A percentile compares a stretch with the other conserved stretches of the same genome.
Evolutionary conservation across 2,113 vertebrate genomes (phyloP).

Genomic region (Chiloscyllium plagiosum): DNA sequence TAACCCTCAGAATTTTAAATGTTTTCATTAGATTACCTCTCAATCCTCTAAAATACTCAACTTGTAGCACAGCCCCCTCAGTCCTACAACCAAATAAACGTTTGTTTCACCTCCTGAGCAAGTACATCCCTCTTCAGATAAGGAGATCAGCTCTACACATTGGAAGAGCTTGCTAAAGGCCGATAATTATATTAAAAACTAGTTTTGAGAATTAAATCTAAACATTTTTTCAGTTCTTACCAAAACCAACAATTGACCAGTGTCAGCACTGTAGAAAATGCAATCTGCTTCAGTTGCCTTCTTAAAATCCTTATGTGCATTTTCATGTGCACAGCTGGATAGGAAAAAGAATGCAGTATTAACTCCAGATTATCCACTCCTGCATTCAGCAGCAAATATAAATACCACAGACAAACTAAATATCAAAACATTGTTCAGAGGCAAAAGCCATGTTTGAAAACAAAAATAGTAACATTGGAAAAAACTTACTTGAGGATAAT

Average conservation of each 20-base stretch:
- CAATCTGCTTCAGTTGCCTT: conserved; percentile 72
- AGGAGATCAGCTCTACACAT: background rate
- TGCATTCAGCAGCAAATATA: background rate
- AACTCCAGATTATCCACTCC: background rate
- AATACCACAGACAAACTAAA: background rate
- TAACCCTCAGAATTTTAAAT: background rate
- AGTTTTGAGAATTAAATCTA: background rate
- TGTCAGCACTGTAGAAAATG: conserved; percentile 69
- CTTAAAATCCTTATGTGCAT: conserved; percentile 75
- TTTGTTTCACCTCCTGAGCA: background rate
- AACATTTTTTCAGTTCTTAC: conserved; percentile 47
- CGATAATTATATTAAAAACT: background rate
- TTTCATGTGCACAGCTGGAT: conserved; percentile 68
- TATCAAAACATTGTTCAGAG: conserved; percentile 29
- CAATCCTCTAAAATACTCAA: background rate
- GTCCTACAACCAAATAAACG: background rate
- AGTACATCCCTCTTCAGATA: background rate
- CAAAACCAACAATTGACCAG: conserved; percentile 68
- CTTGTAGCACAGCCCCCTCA: background rate
- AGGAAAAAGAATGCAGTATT: background rate
- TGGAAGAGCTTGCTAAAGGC: background rate
- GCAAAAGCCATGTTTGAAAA: background rate
- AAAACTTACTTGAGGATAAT: background rate
- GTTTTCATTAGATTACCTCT: background rate
- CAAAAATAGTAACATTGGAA: background rate